Percentiles rank a stretch among this genome's conserved stretches.
Evolutionary conservation across 1,140 invertebrate genomes (phyloP).

Genomic region (Pseudomyrmex concolor): DNA sequence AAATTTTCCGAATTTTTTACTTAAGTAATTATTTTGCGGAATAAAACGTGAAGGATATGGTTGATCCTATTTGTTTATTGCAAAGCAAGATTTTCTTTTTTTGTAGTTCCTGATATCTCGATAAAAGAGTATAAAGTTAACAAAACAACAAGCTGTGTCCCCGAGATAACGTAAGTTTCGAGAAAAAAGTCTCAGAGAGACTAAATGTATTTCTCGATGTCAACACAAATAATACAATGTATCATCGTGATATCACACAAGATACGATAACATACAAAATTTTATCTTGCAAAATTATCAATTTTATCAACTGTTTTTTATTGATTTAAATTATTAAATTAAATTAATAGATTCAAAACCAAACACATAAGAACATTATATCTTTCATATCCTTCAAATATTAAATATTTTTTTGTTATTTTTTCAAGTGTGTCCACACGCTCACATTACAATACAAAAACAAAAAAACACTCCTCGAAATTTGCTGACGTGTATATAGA

Average conservation of each 20-base stretch:
- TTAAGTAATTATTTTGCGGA: constrained; percentile 22
- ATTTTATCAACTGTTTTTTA: constrained; percentile 14
- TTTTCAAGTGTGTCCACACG: no score
- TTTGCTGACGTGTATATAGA: no score
- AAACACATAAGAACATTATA: background rate
- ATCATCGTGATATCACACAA: background rate
- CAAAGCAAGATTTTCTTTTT: background rate
- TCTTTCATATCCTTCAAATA: constrained; percentile 1
- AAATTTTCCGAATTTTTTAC: no score
- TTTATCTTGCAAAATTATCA: constrained; percentile 1
- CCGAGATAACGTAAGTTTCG: constrained; percentile 12
- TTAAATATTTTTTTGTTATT: no score
- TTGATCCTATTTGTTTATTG: background rate
- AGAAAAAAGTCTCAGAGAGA: background rate
- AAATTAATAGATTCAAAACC: background rate
- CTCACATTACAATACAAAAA: background rate
- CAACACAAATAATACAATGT: constrained; percentile 20
- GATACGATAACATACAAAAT: background rate
- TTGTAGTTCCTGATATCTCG: background rate
- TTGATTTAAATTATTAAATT: background rate
- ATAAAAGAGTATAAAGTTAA: background rate
- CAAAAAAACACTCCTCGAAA: constrained; percentile 18
- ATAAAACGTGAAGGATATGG: background rate
- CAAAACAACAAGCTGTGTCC: background rate
- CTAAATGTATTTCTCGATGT: constrained; percentile 11